Evolutionary conservation across 2,113 vertebrate genomes (phyloP), one percentile per base, ranked within the genome.

Genomic region (Monarcha castaneiventris): DNA sequence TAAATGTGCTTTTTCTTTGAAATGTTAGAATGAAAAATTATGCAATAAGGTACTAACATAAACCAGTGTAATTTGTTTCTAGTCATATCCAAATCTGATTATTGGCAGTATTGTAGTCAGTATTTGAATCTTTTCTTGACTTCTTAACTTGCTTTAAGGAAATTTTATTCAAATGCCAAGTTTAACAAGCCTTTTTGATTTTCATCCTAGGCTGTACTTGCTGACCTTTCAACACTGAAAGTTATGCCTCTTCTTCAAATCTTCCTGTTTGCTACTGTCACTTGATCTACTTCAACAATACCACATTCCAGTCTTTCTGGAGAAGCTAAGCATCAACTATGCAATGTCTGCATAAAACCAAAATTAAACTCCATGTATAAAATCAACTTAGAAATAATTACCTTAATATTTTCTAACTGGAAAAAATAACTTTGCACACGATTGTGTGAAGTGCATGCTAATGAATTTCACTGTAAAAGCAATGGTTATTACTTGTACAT

Each of bases 241-340:
- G 99, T 99, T 93, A 99, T 99, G 98, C 99, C 99, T 71, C 99
- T 99, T 97, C 99, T 99, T 97, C 99, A 99, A 90, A 99, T 99
- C 98, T 99, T 99, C 96, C 97, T 99, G 37, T 99, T 99, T 90
- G 99, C 99, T 84, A 99, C 98, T 66, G 96, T 98, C 90, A 98
- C 98, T 95, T 99, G 98, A 99, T 97, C 90, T 91, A 63, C 68
- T 88, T 74, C 89, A 83, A 78, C 94, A 78, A 61, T 79, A 82
- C 67, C 56, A 41, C 58, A 77, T 88, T 90, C 90, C 90, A 87
- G 93, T 77, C 95, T 97, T 95, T 96, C 95, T 89, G 92, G 94
- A 96, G 89, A 87, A 96, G 81, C 83, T 93, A 83, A 96, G 95
- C 91, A 96, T 97, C 97, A 98, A 94, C 98, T 98, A 97, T 98